Evolutionary conservation across 2,113 vertebrate genomes (phyloP).

Genomic region (Aviceda subcristata): DNA sequence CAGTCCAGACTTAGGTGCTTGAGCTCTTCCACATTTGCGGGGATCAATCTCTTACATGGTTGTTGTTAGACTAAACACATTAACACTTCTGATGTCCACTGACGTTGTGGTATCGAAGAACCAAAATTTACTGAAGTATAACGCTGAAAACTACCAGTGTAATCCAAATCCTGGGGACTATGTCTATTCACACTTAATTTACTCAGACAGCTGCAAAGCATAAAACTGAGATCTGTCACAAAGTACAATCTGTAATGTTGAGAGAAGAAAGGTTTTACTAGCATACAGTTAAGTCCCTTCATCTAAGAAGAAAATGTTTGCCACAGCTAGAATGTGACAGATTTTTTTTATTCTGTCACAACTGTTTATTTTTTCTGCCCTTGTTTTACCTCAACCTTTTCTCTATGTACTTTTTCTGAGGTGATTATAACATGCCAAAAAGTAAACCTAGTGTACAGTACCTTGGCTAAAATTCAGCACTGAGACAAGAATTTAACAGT

Average conservation of each 20-base stretch:
- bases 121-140: background rate
- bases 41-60: background rate
- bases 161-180: background rate
- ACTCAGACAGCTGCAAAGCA: background rate
- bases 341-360: background rate
- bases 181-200: background rate
- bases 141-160: background rate
- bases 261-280: background rate
- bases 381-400: background rate
- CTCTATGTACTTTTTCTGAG: background rate
- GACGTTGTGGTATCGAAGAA: background rate
- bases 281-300: background rate
- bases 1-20: background rate
- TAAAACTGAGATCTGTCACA: background rate
- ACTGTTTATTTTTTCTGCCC: background rate
- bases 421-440: background rate
- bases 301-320: background rate
- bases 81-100: background rate
- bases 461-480: constrained; percentile 38
- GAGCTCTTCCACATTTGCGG: background rate
- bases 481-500: constrained; percentile 35
- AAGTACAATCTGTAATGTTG: background rate
- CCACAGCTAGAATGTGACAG: background rate
- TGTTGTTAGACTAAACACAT: background rate
- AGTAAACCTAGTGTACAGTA: constrained; percentile 28